Conservation (phyloP, 2,113 vertebrate genomes). For the Vimba vimba region DNA sequence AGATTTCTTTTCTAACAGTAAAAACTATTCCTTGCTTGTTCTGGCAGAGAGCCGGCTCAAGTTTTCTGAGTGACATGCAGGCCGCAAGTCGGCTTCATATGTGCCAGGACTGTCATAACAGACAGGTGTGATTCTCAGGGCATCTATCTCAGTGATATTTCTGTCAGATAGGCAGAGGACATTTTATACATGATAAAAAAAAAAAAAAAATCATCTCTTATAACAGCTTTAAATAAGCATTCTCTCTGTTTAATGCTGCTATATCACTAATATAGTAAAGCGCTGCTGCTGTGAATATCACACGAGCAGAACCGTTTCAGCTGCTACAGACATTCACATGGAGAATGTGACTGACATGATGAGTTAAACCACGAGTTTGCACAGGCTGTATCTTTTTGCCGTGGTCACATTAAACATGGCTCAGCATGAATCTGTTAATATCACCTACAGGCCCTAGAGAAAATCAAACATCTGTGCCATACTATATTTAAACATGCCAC, state of each 20-base stretch:
- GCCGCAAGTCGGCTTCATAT: background rate
- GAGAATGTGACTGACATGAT: conserved; percentile 15
- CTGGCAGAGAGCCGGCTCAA: background rate
- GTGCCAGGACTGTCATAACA: background rate
- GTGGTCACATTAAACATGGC: conserved; percentile 52
- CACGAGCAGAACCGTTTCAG: conserved; percentile 5
- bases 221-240: background rate
- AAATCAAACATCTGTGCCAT: conserved; percentile 66
- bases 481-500: conserved; percentile 70
- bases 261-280: background rate
- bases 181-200: background rate
- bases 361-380: conserved; percentile 22
- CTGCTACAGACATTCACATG: conserved; percentile 4
- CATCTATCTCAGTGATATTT: background rate
- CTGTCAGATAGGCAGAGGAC: conserved; percentile 5
- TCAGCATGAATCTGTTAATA: conserved; percentile 45
- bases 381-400: background rate
- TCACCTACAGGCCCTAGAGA: conserved; percentile 52
- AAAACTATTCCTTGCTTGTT: background rate
- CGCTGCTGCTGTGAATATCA: background rate
- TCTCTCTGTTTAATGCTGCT: background rate
- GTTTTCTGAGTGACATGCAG: conserved; percentile 9
- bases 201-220: background rate
- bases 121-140: conserved; percentile 17
- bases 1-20: background rate